phyloP scores from a whole-genome alignment of 1,140 invertebrate genomes.

The Drosophila guanche region DNA sequence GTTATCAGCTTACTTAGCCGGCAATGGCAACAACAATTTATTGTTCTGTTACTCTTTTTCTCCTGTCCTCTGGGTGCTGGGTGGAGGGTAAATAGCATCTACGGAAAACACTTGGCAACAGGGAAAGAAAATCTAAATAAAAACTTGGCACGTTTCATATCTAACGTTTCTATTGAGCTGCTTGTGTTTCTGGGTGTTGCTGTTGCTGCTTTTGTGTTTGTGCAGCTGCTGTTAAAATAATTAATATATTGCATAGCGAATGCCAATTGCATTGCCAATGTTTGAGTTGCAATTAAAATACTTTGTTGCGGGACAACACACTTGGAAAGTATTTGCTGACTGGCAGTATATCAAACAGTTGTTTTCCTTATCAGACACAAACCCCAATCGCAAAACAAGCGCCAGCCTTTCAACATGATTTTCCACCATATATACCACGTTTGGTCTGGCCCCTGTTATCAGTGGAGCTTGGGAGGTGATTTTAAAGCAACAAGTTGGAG shows the following conservation, averaged over 20 bases:
- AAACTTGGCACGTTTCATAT: conserved; percentile 61
- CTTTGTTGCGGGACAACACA: conserved; percentile 34
- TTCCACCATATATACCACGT: neutral
- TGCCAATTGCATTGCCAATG: conserved; percentile 4
- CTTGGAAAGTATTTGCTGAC: neutral
- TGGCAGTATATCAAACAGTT: conserved; percentile 24
- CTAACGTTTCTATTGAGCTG: conserved; percentile 43
- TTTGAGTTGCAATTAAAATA: conserved; percentile 3
- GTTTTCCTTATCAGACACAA: conserved; percentile 46
- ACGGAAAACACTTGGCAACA: conserved; percentile 52
- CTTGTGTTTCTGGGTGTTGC: too few relatives aligned
- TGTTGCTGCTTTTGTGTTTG: conserved; percentile 30
- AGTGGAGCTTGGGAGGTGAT: conserved; percentile 9
- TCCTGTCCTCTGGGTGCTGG: conserved; percentile 3
- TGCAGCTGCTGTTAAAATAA: conserved; percentile 51
- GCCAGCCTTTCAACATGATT: conserved; percentile 11
- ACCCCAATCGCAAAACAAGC: neutral
- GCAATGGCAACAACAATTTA: conserved; percentile 40
- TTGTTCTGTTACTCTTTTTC: conserved; percentile 21
- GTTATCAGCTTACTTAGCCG: conserved; percentile 55
- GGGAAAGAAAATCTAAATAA: conserved; percentile 27
- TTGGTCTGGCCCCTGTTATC: conserved; percentile 39
- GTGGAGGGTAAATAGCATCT: too few relatives aligned
- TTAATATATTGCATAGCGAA: conserved; percentile 2
- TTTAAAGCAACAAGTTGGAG: conserved; percentile 10